Conservation (phyloP, 1,140 invertebrate species). For the Drosophila lini region DNA sequence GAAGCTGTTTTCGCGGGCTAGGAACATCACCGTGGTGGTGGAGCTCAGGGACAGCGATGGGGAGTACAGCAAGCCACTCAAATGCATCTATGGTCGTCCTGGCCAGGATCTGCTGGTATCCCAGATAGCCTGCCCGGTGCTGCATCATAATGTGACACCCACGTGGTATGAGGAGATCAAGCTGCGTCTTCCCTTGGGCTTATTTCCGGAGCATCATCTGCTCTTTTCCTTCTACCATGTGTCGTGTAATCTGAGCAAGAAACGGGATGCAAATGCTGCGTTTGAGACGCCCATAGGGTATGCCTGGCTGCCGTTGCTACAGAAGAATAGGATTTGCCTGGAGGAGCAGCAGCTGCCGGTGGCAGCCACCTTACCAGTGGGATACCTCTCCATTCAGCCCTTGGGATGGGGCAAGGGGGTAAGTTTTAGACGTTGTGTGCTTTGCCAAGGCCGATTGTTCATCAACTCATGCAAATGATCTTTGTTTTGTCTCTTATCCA, state of each 20-base stretch:
- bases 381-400: constrained; percentile 95
- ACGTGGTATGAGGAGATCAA: constrained; percentile 96
- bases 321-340: constrained; percentile 92
- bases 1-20: constrained; percentile 92
- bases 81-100: constrained; percentile 91
- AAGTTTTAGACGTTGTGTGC: constrained; percentile 82
- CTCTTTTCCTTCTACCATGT: constrained; percentile 96
- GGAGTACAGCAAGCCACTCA: constrained; percentile 88
- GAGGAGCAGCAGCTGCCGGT: constrained; percentile 93
- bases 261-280: constrained; percentile 88
- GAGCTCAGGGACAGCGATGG: constrained; percentile 93
- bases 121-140: constrained; percentile 88
- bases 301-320: constrained; percentile 94
- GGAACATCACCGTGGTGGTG: constrained; percentile 95
- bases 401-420: constrained; percentile 95
- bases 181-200: constrained; percentile 91
- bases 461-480: constrained; percentile 60
- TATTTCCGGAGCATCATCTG: constrained; percentile 92
- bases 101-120: constrained; percentile 87
- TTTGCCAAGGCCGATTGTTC: constrained; percentile 29
- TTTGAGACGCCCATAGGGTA: constrained; percentile 96
- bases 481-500: constrained; percentile 35
- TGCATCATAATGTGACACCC: constrained; percentile 93
- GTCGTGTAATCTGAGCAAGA: constrained; percentile 93
- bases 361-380: constrained; percentile 92